Evolutionary conservation across 2,113 vertebrate genomes (phyloP), one percentile per base, ranked within the genome.

Genomic region (Leucoraja erinaceus): DNA sequence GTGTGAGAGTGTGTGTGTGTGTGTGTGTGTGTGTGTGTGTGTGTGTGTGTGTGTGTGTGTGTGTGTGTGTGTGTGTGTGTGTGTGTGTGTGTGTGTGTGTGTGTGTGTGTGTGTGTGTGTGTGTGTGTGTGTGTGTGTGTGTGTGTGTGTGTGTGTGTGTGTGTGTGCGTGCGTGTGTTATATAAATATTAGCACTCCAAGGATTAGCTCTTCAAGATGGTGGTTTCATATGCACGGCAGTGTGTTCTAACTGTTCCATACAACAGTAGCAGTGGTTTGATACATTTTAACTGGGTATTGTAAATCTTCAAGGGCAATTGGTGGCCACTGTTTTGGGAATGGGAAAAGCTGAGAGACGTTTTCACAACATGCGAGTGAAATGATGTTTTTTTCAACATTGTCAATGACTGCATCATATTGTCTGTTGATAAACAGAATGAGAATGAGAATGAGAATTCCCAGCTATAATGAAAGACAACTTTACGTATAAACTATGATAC

Each of bases 301-400:
- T 83, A 59, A 86, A 86, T 86, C 81, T 86, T 86, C 81, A 86
- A 86, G 81, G 81, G 54, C 56, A 86, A 86, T 86, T 56, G 14
- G 12, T 86, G 56, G 59, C 56, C 28, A 61, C 38, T 47, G 3
- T 47, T 47, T 11, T 61, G 54, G 11, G 56, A 25, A 86, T n/a
- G 61, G 11, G 22, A 61, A 61, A 61, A 61, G 81, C 54, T 86
- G 4, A 59, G 47, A 56, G 22, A 59, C 25, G 14, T 25, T 61
- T 28, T 61, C 81, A 61, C 61, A 14, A 63, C 8, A 22, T 11
- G 61, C 22, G 12, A 54, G 4, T 84, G 59, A 84, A 84, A 59
- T 61, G 4, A 84, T 59, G 25, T 61, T 22, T 83, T 5, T 84
- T 84, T 28, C 70, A 22, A 12, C 61, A 84, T 61, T 59, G 47